Base-by-base conservation (phyloP, 2,888 invertebrate species). In the Leptopterna dolabrata region DNA sequence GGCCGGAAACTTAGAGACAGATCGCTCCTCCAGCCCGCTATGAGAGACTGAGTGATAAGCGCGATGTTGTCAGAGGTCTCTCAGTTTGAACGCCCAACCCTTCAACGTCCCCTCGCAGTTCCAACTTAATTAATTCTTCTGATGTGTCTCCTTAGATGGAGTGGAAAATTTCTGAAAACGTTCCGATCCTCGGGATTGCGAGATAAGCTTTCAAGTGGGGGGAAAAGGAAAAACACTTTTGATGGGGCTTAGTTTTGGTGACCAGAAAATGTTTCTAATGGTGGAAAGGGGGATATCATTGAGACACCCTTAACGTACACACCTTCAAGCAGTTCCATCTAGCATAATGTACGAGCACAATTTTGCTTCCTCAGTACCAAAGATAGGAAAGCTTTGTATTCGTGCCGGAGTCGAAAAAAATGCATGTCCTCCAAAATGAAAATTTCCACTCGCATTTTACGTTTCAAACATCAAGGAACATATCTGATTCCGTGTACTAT, bases 1-100 rank as follows among this genome's bases (percentile, higher is more conserved):
- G 78, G 45, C 47, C 78, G 78, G 78, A 78, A 78, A 78, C 45
- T 78, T 78, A 45, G 78, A 73, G 73, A 78, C 78, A 45, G 78
- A 78, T 78, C 43, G 47, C 78, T 78, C 41, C 27, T 19, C 78
- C 78, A 24, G 14, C 19, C 13, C 43, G 24, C 47, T 78, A 78
- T 78, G 78, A 78, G 45, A 24, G 78, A 78, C 43, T 45, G 78
- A 78, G 78, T 78, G 78, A 78, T 45, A 78, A 45, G 78, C 41
- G 78, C 45, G 47, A 78, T 78, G 19, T 43, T 43, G 73, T 73
- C 73, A 14, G 73, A 30, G 55, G 41, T 36, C n/a, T 9, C 36
- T 73, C 41, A 73, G 30, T 73, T 73, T 73, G 73, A 73, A 41
- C 73, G n/a, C 30, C 73, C 63, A 19, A 63, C 55, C 24, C 24